These are phyloP conservation scores for Epinotia demarniana DNA, from an alignment of 2,888 invertebrate genomes.

Conservation along the genomic window DNA sequence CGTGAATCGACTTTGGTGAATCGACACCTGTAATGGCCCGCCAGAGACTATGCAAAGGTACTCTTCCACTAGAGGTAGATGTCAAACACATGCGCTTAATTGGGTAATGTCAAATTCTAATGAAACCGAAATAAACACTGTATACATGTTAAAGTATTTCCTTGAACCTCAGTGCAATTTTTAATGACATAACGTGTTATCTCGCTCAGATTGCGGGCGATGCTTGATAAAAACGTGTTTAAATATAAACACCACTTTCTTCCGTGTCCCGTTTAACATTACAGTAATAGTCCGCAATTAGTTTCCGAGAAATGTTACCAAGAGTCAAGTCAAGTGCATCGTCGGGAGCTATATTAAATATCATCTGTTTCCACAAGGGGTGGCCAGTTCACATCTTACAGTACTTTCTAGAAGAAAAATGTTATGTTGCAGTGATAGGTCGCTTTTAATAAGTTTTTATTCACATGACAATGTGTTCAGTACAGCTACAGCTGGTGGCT, in stretches of 20 bases:
- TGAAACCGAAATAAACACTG: background rate
- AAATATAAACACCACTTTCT: slow-evolving; percentile 39
- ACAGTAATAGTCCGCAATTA: slow-evolving; percentile 20
- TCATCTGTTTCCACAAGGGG: no score
- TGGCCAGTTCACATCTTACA: no score
- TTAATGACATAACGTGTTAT: slow-evolving; percentile 40
- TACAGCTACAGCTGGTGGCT: no score
- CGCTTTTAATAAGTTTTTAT: no score
- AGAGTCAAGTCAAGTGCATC: background rate
- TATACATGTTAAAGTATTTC: slow-evolving; percentile 1
- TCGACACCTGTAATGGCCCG: no score
- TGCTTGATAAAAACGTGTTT: slow-evolving; percentile 38
- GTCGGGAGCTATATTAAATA: no score
- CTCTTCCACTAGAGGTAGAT: no score
- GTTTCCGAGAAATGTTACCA: slow-evolving; percentile 17
- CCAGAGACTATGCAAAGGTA: no score
- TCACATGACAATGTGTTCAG: no score
- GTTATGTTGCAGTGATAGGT: no score
- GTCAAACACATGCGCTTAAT: background rate
- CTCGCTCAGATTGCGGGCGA: slow-evolving; percentile 27
- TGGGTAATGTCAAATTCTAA: background rate
- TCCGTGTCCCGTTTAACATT: slow-evolving; percentile 15
- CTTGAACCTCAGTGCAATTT: slow-evolving; percentile 25
- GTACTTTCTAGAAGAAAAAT: no score
- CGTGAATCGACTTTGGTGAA: no score